Percentiles rank a stretch among this genome's conserved stretches.
Evolutionary conservation across 2,797 vertebrate species (phyloP).

Genomic region (Xiphophorus birchmanni): DNA sequence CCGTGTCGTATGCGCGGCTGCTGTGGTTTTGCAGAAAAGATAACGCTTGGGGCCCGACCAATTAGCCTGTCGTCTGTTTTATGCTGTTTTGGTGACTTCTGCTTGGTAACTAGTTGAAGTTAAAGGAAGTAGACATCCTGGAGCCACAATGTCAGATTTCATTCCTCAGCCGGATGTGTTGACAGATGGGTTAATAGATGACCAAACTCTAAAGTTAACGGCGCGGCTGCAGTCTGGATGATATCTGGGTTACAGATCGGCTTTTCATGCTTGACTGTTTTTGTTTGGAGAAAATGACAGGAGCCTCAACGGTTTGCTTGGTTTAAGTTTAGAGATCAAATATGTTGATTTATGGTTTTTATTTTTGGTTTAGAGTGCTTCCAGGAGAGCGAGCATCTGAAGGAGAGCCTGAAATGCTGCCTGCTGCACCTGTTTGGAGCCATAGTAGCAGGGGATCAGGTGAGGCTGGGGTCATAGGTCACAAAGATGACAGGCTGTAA

Average conservation of each 20-base stretch:
- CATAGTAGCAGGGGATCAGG: conserved; percentile 94
- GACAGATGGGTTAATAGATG: conserved; percentile 72
- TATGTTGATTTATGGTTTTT: not conserved
- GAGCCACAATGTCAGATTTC: conserved; percentile 37
- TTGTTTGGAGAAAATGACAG: not conserved
- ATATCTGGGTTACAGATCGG: conserved; percentile 18
- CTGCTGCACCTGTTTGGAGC: conserved; percentile 95
- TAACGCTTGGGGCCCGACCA: conserved; percentile 26
- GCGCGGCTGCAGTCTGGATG: conserved; percentile 10
- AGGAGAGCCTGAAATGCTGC: conserved; percentile 96
- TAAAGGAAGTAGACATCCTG: conserved; percentile 29
- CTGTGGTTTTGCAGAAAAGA: conserved; percentile 51
- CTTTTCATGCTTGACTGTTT: not conserved
- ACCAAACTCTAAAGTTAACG: conserved; percentile 52
- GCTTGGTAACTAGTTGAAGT: not conserved
- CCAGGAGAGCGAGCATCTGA: conserved; percentile 98
- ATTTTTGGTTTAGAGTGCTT: conserved; percentile 88
- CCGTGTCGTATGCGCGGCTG: conserved; percentile 22
- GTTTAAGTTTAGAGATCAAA: not conserved
- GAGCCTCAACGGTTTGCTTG: not conserved
- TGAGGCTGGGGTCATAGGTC: conserved; percentile 57
- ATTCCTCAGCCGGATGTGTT: conserved; percentile 42
- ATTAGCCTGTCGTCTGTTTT: conserved; percentile 12
- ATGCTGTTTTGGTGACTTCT: not conserved
- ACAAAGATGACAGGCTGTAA: not conserved